Conservation (phyloP, 1,140 invertebrate genomes). For the Camponotus pennsylvanicus region DNA sequence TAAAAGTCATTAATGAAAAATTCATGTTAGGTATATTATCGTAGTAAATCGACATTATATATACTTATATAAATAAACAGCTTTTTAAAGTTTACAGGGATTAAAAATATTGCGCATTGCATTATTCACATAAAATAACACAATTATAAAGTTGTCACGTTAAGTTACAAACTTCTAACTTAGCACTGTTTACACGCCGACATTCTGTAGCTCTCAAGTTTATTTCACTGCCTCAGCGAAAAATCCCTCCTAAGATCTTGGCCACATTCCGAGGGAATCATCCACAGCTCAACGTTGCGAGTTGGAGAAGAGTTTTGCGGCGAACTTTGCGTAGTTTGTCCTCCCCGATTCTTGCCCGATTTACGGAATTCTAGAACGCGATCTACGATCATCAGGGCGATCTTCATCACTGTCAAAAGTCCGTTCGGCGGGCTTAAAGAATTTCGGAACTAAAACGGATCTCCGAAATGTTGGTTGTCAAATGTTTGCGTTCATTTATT, state of each 20-base stretch:
- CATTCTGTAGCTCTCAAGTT: slow-evolving; percentile 28
- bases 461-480: not conserved
- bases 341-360: not conserved
- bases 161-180: slow-evolving; percentile 12
- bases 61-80: not conserved
- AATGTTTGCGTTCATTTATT: slow-evolving; percentile 3
- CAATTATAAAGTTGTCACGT: slow-evolving; percentile 8
- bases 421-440: not conserved
- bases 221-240: slow-evolving; percentile 25
- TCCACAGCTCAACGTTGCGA: slow-evolving; percentile 22
- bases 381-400: not conserved
- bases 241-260: slow-evolving; percentile 27
- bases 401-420: slow-evolving; percentile 50
- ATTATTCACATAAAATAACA: slow-evolving; percentile 31
- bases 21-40: not conserved
- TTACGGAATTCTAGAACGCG: slow-evolving; percentile 25
- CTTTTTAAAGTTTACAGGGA: not conserved
- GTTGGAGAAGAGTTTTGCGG: slow-evolving; percentile 1
- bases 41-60: not conserved
- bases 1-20: not conserved
- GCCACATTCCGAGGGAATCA: slow-evolving; percentile 5
- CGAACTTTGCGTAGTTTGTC: slow-evolving; percentile 41
- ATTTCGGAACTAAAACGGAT: not conserved
- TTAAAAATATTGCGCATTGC: not conserved
- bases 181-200: slow-evolving; percentile 6